Percentiles rank a stretch among this genome's conserved stretches.
Evolutionary conservation across 2,113 vertebrate species (phyloP).

Genomic region (Gymnorhina tibicen): DNA sequence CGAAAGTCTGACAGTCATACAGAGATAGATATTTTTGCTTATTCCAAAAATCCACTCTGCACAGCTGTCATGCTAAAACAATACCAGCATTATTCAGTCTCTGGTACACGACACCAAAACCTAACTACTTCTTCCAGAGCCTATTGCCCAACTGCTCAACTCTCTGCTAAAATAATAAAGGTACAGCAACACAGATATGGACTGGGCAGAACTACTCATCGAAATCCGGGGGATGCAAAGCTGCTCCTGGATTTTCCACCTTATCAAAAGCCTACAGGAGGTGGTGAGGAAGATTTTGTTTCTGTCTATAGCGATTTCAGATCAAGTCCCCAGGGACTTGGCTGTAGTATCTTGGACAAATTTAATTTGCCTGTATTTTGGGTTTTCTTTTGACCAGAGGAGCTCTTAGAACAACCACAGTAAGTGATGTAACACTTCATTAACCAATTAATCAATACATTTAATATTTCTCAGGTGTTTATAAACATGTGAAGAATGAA

Average conservation of each 20-base stretch:
- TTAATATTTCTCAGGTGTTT: neutral
- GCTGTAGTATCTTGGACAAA: neutral
- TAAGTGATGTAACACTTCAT: neutral
- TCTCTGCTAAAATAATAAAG: neutral
- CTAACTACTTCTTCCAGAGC: neutral
- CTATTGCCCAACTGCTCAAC: neutral
- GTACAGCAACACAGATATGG: neutral
- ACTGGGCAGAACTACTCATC: neutral
- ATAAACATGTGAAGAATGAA: neutral
- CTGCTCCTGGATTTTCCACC: neutral
- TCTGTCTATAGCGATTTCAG: neutral
- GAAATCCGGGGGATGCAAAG: neutral
- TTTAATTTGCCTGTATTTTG: neutral
- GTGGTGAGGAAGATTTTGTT: neutral
- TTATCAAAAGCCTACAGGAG: neutral
- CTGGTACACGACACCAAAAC: neutral
- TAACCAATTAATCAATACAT: neutral
- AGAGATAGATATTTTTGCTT: conserved; percentile 10
- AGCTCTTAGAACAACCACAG: neutral
- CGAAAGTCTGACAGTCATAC: neutral
- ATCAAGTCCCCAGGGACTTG: neutral
- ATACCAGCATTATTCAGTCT: neutral
- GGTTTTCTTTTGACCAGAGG: neutral
- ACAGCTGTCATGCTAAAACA: neutral
- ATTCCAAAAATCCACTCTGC: neutral